Percentiles rank a stretch among this genome's conserved stretches.
These are phyloP conservation scores for Endomychus coccineus DNA, from an alignment of 2,888 invertebrate species.

Conservation along the genomic window DNA sequence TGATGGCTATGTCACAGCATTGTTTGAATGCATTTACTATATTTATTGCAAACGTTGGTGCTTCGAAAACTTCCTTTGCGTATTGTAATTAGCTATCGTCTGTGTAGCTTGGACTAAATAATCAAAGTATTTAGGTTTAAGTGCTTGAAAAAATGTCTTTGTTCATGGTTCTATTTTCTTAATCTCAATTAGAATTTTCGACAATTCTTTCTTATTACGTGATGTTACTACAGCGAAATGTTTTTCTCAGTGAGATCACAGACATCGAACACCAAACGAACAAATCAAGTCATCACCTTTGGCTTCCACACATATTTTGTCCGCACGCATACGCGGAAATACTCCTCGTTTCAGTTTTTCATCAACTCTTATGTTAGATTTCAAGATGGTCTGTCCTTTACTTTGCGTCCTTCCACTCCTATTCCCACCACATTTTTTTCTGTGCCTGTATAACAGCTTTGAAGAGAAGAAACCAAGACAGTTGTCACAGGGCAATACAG, in stretches of 20 bases:
- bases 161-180: constrained; percentile 16
- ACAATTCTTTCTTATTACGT: constrained; percentile 19
- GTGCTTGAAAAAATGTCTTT: constrained; percentile 16
- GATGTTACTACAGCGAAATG: constrained; percentile 18
- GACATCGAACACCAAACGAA: constrained; percentile 19
- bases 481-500: too few species aligned
- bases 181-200: constrained; percentile 17
- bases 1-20: constrained; percentile 25
- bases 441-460: too few species aligned
- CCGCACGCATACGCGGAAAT: constrained; percentile 16
- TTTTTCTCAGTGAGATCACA: constrained; percentile 19
- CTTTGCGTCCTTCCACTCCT: too few species aligned
- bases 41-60: constrained; percentile 24
- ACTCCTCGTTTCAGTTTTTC: constrained; percentile 9
- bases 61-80: constrained; percentile 18
- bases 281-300: constrained; percentile 9
- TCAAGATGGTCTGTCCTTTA: too few species aligned
- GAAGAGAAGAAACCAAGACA: neutral
- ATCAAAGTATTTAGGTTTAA: constrained; percentile 19
- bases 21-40: constrained; percentile 25
- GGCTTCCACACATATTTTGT: constrained; percentile 12
- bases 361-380: constrained; percentile 1
- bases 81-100: constrained; percentile 21
- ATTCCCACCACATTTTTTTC: too few species aligned
- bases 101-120: constrained; percentile 17